Percentiles rank a stretch among this genome's conserved stretches.
These are phyloP conservation scores for Platygyra sinensis DNA, from an alignment of 64 coral and sea anemone species.

Conservation along the genomic window DNA sequence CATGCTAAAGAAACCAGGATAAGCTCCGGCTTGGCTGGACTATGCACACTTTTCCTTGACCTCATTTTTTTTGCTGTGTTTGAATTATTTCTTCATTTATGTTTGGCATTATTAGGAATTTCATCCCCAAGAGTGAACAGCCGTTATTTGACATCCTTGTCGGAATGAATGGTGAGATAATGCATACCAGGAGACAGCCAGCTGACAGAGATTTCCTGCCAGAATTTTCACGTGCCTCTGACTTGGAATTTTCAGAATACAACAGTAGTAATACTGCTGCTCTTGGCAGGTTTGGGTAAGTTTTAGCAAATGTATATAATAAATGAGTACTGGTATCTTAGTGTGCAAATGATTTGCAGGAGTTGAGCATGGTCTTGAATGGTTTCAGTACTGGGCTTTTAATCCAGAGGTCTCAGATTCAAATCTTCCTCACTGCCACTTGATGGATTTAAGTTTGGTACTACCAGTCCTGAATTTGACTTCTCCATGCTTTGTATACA, in stretches of 20 bases:
- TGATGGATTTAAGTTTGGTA: no score
- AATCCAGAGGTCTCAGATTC: no score
- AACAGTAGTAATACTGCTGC: conserved; percentile 14
- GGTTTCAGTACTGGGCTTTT: no score
- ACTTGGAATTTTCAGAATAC: conserved; percentile 57
- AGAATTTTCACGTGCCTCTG: conserved; percentile 44
- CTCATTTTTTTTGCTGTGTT: not conserved
- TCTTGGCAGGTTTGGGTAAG: conserved; percentile 35
- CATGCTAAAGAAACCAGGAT: no score
- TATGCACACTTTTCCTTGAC: no score
- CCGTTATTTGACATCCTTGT: conserved; percentile 87
- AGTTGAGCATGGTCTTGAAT: no score
- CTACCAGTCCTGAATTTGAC: no score
- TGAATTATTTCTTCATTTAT: not conserved
- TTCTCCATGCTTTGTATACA: no score
- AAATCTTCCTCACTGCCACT: no score
- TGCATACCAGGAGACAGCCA: not conserved
- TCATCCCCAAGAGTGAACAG: conserved; percentile 82
- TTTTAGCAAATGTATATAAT: not conserved
- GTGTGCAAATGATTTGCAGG: not conserved
- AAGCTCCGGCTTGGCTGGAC: no score
- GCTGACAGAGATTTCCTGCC: conserved; percentile 1
- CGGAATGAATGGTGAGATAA: conserved; percentile 59
- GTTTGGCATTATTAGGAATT: conserved; percentile 11
- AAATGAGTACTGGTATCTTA: no score